phyloP scores from a whole-genome alignment of 1,140 invertebrate genomes.

The Scylla paramamosain region DNA sequence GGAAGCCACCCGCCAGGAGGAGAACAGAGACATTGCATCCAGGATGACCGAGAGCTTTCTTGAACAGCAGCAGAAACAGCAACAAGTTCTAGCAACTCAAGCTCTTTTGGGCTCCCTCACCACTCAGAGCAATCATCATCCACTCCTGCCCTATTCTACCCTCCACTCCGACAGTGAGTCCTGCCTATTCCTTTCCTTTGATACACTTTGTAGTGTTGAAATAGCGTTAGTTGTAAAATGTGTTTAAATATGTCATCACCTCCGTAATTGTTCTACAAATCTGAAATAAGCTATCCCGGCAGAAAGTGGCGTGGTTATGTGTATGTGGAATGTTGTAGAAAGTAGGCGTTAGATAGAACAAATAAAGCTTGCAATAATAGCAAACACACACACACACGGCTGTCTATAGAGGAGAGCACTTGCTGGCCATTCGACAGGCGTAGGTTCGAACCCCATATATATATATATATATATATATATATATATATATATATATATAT shows the following conservation, averaged over 20 bases:
- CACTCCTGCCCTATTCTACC: background rate
- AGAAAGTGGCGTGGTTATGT: background rate
- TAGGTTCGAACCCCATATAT: no score
- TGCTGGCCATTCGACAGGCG: no score
- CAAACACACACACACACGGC: no score
- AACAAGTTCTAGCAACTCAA: constrained; percentile 34
- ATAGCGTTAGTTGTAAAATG: background rate
- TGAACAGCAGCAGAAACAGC: background rate
- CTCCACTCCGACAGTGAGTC: background rate
- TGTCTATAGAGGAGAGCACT: no score
- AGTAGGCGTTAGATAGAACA: no score
- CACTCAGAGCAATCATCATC: background rate
- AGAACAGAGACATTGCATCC: background rate
- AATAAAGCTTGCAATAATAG: no score
- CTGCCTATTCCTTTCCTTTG: background rate
- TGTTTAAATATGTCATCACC: background rate
- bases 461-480: no score
- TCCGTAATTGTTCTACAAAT: background rate
- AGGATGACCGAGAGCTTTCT: background rate
- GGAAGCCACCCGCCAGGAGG: background rate
- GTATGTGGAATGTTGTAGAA: no score
- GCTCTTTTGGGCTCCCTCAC: constrained; percentile 9
- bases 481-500: no score
- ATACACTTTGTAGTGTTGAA: background rate
- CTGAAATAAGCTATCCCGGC: background rate